Base-by-base conservation (phyloP, 2,113 vertebrate species). In the Coryphaenoides rupestris region DNA sequence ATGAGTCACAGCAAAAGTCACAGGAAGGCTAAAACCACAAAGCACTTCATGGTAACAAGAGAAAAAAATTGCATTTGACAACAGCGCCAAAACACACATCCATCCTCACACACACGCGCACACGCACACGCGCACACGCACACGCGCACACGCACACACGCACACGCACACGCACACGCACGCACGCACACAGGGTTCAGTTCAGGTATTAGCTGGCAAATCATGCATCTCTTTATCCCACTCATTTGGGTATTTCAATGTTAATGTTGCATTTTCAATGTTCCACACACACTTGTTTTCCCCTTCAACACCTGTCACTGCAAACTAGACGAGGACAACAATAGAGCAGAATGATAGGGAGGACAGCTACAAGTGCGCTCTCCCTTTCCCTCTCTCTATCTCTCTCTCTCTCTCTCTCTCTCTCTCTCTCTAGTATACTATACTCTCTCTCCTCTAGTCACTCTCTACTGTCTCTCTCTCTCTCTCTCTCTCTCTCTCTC, bases 51-150 rank as follows among this genome's bases (percentile, higher is more conserved):
- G 24, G 19, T 57, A 69, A 65, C 14, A 16, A 56, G 24, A 49
- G 21, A 69, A 66, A 63, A 76, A 64, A 84, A 76, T 69, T 79
- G 68, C 55, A 52, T 70, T 66, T 82, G 65, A 69, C 54, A 46
- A 59, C 66, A 69, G 72, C 71, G 53, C 57, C 2, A 7, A 40
- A 40, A 7, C 33, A 40, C 33, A 40, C 33, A 40, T 40, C 33
- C 33, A 1, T 28, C 40, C 33, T 21, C 17, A 23, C 21, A 14
- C 54, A 71, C 22, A 28, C 53, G 63, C 33, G 58, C 59, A 52
- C 45, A 33, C 28, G 62, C 52, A 28, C 45, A 50, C 45, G 3
- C 65, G 60, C 23, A n/a, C 60, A 60, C 28, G 1, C 28, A 33
- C 28, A 3, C 28, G 10, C 28, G 1, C 28, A 33, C 28, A 3